These are phyloP conservation scores for Microctonus hyperodae DNA, from an alignment of 2,888 invertebrate species.

Conservation along the genomic window DNA sequence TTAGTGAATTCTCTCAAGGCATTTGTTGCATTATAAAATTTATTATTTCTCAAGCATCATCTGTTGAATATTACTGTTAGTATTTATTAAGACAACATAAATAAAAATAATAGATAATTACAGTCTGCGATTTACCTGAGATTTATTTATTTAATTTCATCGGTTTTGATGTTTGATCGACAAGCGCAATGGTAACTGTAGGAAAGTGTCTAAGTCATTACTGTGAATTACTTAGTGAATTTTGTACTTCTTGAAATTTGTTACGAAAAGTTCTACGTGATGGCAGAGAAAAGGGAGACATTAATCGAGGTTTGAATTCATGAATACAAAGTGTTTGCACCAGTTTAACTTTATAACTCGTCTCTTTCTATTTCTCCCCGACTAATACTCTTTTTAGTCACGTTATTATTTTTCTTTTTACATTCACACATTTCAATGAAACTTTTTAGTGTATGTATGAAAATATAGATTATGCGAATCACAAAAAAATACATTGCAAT, in stretches of 20 bases:
- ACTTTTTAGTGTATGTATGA: too few relatives aligned
- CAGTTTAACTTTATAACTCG: conserved; percentile 36
- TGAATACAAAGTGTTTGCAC: conserved; percentile 50
- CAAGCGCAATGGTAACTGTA: neutral
- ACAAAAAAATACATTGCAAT: too few relatives aligned
- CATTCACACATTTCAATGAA: too few relatives aligned
- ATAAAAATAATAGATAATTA: too few relatives aligned
- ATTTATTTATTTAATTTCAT: neutral
- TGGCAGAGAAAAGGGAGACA: conserved; percentile 18
- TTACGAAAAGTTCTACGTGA: neutral
- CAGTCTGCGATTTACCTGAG: too few relatives aligned
- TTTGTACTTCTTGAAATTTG: conserved; percentile 10
- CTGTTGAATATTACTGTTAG: too few relatives aligned
- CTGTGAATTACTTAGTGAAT: conserved; percentile 3
- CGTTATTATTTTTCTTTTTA: too few relatives aligned
- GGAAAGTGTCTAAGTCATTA: conserved; percentile 6
- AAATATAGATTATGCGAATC: too few relatives aligned
- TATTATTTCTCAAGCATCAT: too few relatives aligned
- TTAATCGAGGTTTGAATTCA: conserved; percentile 46
- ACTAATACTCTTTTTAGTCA: too few relatives aligned
- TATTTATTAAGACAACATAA: too few relatives aligned
- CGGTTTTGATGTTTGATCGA: neutral
- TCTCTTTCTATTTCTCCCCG: too few relatives aligned
- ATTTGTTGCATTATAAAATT: neutral
- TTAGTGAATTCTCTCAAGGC: neutral